Evolutionary conservation across 64 coral and sea anemone species (phyloP).

Genomic region (Porites australiensis): DNA sequence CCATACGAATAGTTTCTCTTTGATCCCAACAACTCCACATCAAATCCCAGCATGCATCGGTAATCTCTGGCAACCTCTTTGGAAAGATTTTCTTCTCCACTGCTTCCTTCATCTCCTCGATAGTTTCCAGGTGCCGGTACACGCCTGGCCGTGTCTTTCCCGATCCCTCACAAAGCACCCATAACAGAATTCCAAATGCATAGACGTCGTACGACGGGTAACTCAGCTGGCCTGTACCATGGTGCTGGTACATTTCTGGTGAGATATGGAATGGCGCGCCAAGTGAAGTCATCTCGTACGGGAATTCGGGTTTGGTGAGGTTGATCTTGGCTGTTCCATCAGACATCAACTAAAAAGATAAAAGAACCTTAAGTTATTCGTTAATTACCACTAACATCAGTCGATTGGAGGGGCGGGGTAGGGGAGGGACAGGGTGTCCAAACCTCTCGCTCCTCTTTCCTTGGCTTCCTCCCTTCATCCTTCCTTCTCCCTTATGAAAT

Average conservation of each 20-base stretch:
- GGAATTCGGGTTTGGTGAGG: conserved; percentile 65
- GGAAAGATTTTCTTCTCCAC: conserved; percentile 8
- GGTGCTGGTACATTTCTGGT: conserved; percentile 57
- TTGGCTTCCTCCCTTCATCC: no score
- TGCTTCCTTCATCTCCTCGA: conserved; percentile 22
- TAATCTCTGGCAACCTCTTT: neutral
- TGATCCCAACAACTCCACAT: conserved; percentile 43
- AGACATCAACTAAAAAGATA: conserved; percentile 6
- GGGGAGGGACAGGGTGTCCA: no score
- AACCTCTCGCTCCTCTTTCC: no score
- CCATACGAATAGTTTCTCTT: neutral
- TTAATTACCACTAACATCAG: neutral
- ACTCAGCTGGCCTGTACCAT: conserved; percentile 9
- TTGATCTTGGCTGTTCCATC: conserved; percentile 75
- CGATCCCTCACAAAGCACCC: conserved; percentile 66
- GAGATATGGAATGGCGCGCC: conserved; percentile 75
- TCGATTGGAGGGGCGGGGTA: neutral
- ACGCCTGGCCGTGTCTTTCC: conserved; percentile 23
- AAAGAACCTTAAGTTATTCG: neutral
- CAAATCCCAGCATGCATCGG: conserved; percentile 63
- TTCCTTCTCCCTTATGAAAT: no score
- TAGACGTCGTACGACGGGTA: conserved; percentile 56
- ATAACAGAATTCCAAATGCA: conserved; percentile 61
- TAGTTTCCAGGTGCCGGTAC: neutral
- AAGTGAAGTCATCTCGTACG: conserved; percentile 41